Base-by-base conservation (phyloP, 2,797 vertebrate genomes). In the Trichosurus vulpecula region DNA sequence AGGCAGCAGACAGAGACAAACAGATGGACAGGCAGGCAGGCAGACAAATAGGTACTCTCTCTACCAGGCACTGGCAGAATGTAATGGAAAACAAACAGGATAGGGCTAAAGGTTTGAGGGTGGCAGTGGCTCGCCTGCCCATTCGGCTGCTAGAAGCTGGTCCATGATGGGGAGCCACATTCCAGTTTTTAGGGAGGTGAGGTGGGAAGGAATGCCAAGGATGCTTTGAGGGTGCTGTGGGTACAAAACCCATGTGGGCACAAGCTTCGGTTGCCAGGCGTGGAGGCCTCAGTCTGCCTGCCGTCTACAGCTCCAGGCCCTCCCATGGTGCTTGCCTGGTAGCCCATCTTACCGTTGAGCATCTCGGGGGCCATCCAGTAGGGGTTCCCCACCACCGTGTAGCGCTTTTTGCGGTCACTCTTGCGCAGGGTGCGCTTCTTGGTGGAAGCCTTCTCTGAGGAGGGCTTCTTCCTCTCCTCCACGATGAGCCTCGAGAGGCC, bases 291-390 rank as follows among this genome's bases (percentile, higher is more conserved):
- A 6, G 31, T 14, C 31, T 66, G 35, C 57, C 51, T 35, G 58
- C 41, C 81, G 56, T 89, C 52, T 0, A 52, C 51, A n/a, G n/a
- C 54, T 81, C 56, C 27, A 35, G 93, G 90, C 53, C 81, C 19
- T 95, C 54, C 41, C 94, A 29, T 74, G 54, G 31, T 57, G 31
- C 27, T 52, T 89, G 52, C 13, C 25, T 29, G n/a, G n/a, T 16
- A 27, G 41, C n/a, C 22, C 30, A 0, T 29, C 99, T 99, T 96
- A 99, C 99, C 99, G 16, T 99, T 99, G 0, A 99, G 98, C 99
- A 99, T 99, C 98, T 99, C 99, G 0, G 99, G 99, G 61, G 99
- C 99, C 99, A 99, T 99, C 99, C 99, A 99, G 98, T 99, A 99
- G 0, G 99, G 99, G 98, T 99, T 99, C 96, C 99, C 99, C 31